These are phyloP conservation scores for Phaenicophaeus curvirostris DNA, from an alignment of 2,797 vertebrate genomes.

Conservation along the genomic window DNA sequence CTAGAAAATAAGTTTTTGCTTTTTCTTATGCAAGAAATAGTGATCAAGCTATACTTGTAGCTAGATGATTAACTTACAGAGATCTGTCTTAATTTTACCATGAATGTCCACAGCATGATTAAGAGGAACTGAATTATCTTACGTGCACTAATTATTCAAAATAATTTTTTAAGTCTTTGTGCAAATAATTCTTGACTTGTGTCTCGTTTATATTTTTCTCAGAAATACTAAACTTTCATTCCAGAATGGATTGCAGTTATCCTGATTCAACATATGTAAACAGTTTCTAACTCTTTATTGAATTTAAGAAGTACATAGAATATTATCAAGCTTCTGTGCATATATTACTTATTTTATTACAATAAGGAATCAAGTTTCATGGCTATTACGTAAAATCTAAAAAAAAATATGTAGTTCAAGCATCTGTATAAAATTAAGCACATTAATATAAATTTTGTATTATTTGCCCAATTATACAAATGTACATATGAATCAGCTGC, in stretches of 20 bases:
- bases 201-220: neutral
- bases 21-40: neutral
- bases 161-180: neutral
- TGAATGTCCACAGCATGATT: neutral
- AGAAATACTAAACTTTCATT: neutral
- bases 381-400: neutral
- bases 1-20: neutral
- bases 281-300: neutral
- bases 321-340: neutral
- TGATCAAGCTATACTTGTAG: neutral
- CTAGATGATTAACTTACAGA: neutral
- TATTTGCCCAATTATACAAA: neutral
- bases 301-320: neutral
- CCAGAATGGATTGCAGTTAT: neutral
- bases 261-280: neutral
- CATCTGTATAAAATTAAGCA: neutral
- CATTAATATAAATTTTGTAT: neutral
- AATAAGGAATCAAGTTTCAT: neutral
- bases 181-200: neutral
- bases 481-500: neutral
- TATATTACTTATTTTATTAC: neutral
- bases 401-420: neutral
- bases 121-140: neutral
- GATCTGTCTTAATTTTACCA: neutral
- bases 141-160: neutral